These are phyloP conservation scores for Aegotheles bennettii DNA, from an alignment of 2,113 vertebrate genomes.

Conservation along the genomic window DNA sequence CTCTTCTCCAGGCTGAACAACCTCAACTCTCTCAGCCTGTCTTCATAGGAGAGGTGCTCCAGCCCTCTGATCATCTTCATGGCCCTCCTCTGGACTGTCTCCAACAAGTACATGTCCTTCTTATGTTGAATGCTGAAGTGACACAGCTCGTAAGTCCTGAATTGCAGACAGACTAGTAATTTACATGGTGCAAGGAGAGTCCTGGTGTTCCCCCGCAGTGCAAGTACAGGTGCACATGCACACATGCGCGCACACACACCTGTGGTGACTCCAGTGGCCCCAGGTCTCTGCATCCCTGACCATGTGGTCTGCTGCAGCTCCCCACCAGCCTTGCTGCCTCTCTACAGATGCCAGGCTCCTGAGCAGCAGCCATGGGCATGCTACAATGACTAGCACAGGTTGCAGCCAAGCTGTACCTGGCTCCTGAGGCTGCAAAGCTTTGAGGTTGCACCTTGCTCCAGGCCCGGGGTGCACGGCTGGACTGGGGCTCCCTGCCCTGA, in stretches of 20 bases:
- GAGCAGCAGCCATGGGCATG: not conserved
- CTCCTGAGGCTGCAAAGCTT: no score
- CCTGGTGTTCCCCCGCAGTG: not conserved
- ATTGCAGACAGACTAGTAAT: fast-evolving
- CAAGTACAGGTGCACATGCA: fast-evolving
- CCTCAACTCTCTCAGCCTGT: no score
- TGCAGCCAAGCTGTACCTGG: not conserved
- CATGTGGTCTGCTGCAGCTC: fast-evolving
- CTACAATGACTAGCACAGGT: fast-evolving
- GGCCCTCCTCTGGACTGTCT: no score
- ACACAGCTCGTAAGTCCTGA: not conserved
- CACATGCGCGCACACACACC: fast-evolving
- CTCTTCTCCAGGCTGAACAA: no score
- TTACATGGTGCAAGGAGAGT: fast-evolving
- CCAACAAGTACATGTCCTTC: no score
- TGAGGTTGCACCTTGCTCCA: not conserved
- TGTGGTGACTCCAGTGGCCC: fast-evolving
- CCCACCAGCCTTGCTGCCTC: fast-evolving
- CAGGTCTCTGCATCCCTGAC: not conserved
- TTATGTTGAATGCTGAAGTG: not conserved
- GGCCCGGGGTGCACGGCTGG: fast-evolving
- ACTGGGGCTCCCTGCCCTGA: fast-evolving
- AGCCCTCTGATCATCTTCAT: no score
- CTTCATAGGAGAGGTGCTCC: no score
- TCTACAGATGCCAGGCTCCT: fast-evolving